A percentile compares a stretch with the other conserved stretches of the same genome.
These are phyloP conservation scores for Noctua pronuba DNA, from an alignment of 2,888 invertebrate species.

Conservation along the genomic window DNA sequence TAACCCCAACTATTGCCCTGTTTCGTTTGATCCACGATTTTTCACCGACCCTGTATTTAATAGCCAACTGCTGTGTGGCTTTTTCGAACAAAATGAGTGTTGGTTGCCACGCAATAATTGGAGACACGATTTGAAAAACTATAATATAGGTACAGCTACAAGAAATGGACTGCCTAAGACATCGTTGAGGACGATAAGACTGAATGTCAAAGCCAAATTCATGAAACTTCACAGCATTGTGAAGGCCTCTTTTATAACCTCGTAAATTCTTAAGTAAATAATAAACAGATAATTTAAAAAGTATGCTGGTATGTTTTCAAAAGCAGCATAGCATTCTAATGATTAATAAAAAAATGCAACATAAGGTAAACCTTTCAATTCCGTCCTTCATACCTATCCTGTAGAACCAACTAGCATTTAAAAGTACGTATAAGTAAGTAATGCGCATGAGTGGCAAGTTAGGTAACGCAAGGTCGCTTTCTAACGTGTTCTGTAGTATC, in stretches of 20 bases:
- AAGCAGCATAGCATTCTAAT: neutral
- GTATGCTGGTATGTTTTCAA: neutral
- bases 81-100: neutral
- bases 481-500: slow-evolving; percentile 69
- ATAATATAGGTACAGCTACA: neutral
- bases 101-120: neutral
- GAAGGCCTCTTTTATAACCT: neutral
- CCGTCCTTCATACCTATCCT: slow-evolving; percentile 24
- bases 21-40: no score
- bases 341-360: neutral
- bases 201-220: neutral
- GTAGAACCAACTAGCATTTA: slow-evolving; percentile 27
- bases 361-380: slow-evolving; percentile 25
- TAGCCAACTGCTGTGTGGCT: neutral
- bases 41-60: no score
- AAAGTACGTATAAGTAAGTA: slow-evolving; percentile 43
- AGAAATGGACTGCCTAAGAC: neutral
- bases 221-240: neutral
- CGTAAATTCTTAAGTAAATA: slow-evolving; percentile 3
- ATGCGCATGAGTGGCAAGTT: slow-evolving; percentile 66
- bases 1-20: no score
- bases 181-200: neutral
- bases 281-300: neutral
- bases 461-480: slow-evolving; percentile 80
- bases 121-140: neutral